phyloP scores from a whole-genome alignment of 2,113 vertebrate species.

The Axis porcinus region DNA sequence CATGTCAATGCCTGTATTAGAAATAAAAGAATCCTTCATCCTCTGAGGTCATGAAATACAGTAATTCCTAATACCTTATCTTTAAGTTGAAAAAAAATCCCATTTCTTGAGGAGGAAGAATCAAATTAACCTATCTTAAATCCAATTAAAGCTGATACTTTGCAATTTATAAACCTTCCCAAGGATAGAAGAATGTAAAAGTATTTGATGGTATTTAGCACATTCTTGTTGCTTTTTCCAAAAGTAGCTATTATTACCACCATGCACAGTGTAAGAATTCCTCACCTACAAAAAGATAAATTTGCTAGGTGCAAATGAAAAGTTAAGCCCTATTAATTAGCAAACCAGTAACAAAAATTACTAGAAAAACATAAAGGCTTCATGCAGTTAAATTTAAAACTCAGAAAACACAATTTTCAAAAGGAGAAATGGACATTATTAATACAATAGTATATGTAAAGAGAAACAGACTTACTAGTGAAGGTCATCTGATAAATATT shows the following conservation, averaged over 20 bases:
- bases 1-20: conserved; percentile 92
- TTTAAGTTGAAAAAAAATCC: neutral
- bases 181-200: conserved; percentile 39
- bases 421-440: conserved; percentile 16
- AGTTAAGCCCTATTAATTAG: conserved; percentile 59
- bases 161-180: conserved; percentile 54
- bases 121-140: conserved; percentile 12
- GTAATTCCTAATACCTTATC: neutral
- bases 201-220: conserved; percentile 57
- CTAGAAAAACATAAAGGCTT: neutral
- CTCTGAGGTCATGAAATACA: neutral
- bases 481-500: neutral
- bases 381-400: conserved; percentile 47
- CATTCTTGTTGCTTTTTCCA: conserved; percentile 60
- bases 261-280: conserved; percentile 74
- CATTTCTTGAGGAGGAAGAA: neutral
- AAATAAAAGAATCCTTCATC: conserved; percentile 44
- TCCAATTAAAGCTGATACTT: conserved; percentile 2
- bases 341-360: neutral
- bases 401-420: neutral
- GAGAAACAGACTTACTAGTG: conserved; percentile 24
- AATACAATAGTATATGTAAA: neutral
- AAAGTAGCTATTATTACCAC: conserved; percentile 54
- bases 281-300: conserved; percentile 73
- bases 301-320: conserved; percentile 80